Base-by-base conservation (phyloP, 2,888 invertebrate species). In the Apodemia hepburni region DNA sequence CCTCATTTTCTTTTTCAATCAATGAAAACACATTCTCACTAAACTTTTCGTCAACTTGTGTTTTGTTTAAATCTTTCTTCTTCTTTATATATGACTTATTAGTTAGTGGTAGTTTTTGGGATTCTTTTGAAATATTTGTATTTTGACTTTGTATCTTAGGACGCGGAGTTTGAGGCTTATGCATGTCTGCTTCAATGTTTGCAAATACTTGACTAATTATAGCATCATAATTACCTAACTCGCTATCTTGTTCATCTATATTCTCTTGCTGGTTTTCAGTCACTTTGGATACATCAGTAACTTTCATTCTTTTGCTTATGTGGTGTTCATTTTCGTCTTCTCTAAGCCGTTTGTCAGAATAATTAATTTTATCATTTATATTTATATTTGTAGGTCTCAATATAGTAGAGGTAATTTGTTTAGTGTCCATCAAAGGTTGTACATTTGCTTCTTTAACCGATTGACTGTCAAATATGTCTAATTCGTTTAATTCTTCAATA, bases 1-100 rank as follows among this genome's bases (percentile, higher is more conserved):
- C 29, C 66, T 64, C 61, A 45, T 59, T 66, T 35, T 71, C 68
- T 29, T 82, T 82, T 59, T 84, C 85, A 51, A 75, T 64, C 42
- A 81, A 68, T 18, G 88, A 82, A 75, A 90, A 89, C 17, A 90
- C 66, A 75, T 84, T 88, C 77, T 89, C 88, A 75, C 90, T 90
- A 61, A 78, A 76, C 63, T 81, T 82, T 61, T 77, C 74, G 70
- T 61, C 47, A 27, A 12, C 47, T 27, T 63, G 64, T 51, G 59
- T 61, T 58, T 15, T 38, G 38, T 59, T 57, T 11, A 54, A 9
- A 47, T 17, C 49, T n/a, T 58, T 63, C 15, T 59, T 62, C 17
- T 54, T 66, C 47, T 61, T 59, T 33, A 38, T 12, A 57, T 22
- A 59, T 62, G 58, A 63, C 45, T n/a, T 35, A 18, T 12, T 51